Evolutionary conservation across 2,113 vertebrate genomes (phyloP), one percentile per base, ranked within the genome.

Genomic region (Cygnus buccinator): DNA sequence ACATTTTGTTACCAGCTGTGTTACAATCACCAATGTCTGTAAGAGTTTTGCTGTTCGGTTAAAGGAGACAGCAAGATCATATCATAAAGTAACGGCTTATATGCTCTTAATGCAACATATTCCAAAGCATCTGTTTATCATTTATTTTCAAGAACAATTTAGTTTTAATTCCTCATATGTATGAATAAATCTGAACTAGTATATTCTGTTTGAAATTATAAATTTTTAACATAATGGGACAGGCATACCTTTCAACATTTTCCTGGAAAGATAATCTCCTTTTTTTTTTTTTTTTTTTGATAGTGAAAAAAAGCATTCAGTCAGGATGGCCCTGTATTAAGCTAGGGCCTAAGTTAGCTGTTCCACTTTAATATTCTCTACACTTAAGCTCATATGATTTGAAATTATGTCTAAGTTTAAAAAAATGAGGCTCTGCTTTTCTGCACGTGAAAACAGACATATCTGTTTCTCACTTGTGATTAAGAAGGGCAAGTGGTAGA

Each of bases 1-100:
- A 43, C 48, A 62, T 89, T 93, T 94, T 79, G 35, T 85, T 91
- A 94, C 14, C 46, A 59, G 31, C 57, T 84, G 43, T 35, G 62
- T 31, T 52, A 52, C 43, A 70, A 16, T 62, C 43, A 73, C 35
- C 44, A 82, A 11, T 8, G 4, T 48, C 28, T 5, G 0, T 37
- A 63, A 59, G 37, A 67, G 39, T 72, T 91, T 81, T 82, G 33
- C 35, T 52, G 52, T 7, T 79, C 48, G 3, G 29, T 65, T 87
- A 58, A 90, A 92, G 92, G 29, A 74, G 22, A 68, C 29, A 68
- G 15, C 8, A 89, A 84, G 44, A 82, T 78, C 2, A 7, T 9
- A 62, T 33, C 6, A 84, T 61, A 87, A 65, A 10, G 10, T n/a
- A 91, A 62, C 16, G 75, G 35, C 8, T 48, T 48, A 48, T 48